Conservation (phyloP, 2,113 vertebrate species). For the Daubentonia madagascariensis region DNA sequence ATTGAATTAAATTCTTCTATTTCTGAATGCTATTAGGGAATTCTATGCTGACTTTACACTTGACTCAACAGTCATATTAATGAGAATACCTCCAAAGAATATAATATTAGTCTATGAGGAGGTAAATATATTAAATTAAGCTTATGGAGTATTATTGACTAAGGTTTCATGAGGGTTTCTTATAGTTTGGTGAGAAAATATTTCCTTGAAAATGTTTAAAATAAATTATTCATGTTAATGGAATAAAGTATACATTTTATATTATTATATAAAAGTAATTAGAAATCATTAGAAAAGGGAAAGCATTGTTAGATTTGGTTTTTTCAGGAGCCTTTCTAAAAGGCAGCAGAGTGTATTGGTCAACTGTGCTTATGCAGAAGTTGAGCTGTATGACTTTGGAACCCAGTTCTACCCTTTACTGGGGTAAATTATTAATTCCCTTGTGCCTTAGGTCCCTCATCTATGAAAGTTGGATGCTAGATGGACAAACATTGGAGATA, state of each 20-base stretch:
- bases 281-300: neutral
- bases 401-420: neutral
- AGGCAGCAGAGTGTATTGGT: neutral
- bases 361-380: neutral
- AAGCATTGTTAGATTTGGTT: neutral
- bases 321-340: neutral
- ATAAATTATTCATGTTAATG: constrained; percentile 37
- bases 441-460: neutral
- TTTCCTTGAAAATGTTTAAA: neutral
- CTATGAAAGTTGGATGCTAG: neutral
- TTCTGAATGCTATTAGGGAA: constrained; percentile 25
- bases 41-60: neutral
- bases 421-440: neutral
- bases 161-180: neutral
- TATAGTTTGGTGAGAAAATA: neutral
- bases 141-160: constrained; percentile 4
- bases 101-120: neutral
- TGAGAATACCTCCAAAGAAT: constrained; percentile 22
- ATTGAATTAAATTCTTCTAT: constrained; percentile 54
- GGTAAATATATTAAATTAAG: constrained; percentile 37
- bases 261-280: constrained; percentile 21
- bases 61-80: constrained; percentile 26
- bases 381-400: neutral
- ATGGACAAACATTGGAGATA: neutral
- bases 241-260: neutral